Percentiles rank a stretch among this genome's conserved stretches.
phyloP scores from a whole-genome alignment of 2,888 invertebrate genomes.

The Geophilus truncorum region DNA sequence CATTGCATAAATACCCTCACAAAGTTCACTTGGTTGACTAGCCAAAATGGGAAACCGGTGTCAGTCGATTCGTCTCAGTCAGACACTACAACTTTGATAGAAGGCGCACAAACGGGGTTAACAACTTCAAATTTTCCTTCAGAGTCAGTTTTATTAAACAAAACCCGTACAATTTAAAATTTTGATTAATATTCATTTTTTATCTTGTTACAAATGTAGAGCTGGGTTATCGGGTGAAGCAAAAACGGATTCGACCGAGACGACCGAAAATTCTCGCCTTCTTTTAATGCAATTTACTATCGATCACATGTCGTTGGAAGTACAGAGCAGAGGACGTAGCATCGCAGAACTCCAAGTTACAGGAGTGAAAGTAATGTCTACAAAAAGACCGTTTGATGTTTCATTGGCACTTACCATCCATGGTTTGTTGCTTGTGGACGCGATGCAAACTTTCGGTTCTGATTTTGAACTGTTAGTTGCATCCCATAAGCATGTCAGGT shows the following conservation, averaged over 20 bases:
- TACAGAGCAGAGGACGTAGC: slow-evolving; percentile 62
- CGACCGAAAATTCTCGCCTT: slow-evolving; percentile 56
- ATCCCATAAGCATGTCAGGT: slow-evolving; percentile 91
- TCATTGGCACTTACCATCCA: slow-evolving; percentile 81
- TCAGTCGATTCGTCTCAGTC: neutral
- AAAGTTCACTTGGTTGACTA: neutral
- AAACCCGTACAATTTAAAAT: too few relatives aligned
- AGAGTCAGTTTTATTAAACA: neutral
- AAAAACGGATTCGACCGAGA: neutral
- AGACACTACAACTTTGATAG: neutral
- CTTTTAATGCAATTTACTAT: slow-evolving; percentile 80
- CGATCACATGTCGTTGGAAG: slow-evolving; percentile 73
- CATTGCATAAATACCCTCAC: slow-evolving; percentile 13
- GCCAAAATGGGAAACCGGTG: neutral
- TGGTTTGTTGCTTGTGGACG: slow-evolving; percentile 86
- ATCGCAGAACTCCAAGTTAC: slow-evolving; percentile 89
- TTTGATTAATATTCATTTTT: neutral
- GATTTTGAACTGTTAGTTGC: slow-evolving; percentile 93
- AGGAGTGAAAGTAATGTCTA: slow-evolving; percentile 72
- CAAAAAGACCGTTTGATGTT: slow-evolving; percentile 67
- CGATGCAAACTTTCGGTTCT: slow-evolving; percentile 88
- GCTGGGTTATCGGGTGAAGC: neutral
- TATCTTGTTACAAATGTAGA: neutral
- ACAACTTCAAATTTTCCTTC: neutral
- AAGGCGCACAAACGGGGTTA: neutral